Conservation (phyloP, 2,888 invertebrate species). For the Trisateles emortualis region DNA sequence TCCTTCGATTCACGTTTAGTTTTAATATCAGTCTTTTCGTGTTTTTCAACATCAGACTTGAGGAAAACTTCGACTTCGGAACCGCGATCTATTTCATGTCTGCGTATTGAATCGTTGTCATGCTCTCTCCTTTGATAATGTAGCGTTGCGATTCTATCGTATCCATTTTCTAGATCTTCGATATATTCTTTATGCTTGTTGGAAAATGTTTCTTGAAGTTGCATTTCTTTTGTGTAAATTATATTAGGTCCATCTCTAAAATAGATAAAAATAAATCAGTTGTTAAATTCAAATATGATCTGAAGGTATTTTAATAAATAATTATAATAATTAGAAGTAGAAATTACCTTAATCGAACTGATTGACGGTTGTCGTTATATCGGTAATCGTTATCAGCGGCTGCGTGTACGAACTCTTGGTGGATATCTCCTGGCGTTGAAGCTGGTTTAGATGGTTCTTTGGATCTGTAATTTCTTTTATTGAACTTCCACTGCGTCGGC, state of each 20-base stretch:
- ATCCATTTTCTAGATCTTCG: slow-evolving; percentile 87
- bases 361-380: slow-evolving; percentile 78
- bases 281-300: not conserved
- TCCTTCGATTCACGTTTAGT: slow-evolving; percentile 65
- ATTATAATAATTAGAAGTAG: not conserved
- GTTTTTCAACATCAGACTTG: slow-evolving; percentile 73
- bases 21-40: slow-evolving; percentile 68
- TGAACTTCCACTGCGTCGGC: slow-evolving; percentile 91
- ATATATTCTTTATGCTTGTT: slow-evolving; percentile 87
- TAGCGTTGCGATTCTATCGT: slow-evolving; percentile 82
- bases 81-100: slow-evolving; percentile 92
- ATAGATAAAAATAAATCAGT: not conserved
- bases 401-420: slow-evolving; percentile 81
- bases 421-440: slow-evolving; percentile 77
- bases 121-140: slow-evolving; percentile 83
- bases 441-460: slow-evolving; percentile 83
- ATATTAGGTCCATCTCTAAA: slow-evolving; percentile 85
- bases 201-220: slow-evolving; percentile 78
- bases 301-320: not conserved
- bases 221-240: slow-evolving; percentile 86
- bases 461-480: slow-evolving; percentile 87
- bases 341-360: slow-evolving; percentile 73
- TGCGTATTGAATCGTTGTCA: slow-evolving; percentile 91
- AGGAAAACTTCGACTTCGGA: slow-evolving; percentile 88
- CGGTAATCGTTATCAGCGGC: slow-evolving; percentile 81